These are phyloP conservation scores for Notothenia coriiceps DNA, from an alignment of 2,113 vertebrate species.

Conservation along the genomic window DNA sequence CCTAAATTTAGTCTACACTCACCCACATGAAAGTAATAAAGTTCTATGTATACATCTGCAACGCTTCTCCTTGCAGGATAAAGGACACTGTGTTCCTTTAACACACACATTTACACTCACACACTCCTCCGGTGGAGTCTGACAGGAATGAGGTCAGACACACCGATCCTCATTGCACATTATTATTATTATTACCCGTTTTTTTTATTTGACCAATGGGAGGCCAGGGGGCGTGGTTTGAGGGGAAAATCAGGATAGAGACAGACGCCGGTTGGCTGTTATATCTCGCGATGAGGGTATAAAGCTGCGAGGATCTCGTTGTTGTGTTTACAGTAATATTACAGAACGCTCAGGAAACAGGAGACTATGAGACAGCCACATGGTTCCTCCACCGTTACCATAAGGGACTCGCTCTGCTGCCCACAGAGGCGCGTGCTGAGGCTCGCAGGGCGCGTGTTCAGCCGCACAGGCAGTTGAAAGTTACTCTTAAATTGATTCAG, in stretches of 20 bases:
- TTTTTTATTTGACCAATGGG: conserved; percentile 89
- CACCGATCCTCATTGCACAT: conserved; percentile 96
- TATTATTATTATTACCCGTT: conserved; percentile 93
- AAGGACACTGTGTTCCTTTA: conserved; percentile 77
- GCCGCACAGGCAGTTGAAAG: conserved; percentile 84
- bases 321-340: conserved; percentile 88
- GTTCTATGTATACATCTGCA: conserved; percentile 61
- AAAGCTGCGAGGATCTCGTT: conserved; percentile 86
- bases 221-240: conserved; percentile 82
- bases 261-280: conserved; percentile 89
- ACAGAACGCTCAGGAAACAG: conserved; percentile 84
- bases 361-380: conserved; percentile 88
- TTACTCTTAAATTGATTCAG: conserved; percentile 39
- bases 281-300: conserved; percentile 87
- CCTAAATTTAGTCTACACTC: conserved; percentile 66
- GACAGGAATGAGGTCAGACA: conserved; percentile 99
- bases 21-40: conserved; percentile 67
- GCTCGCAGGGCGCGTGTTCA: conserved; percentile 79
- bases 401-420: conserved; percentile 70
- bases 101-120: conserved; percentile 35
- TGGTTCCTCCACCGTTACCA: conserved; percentile 82
- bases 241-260: conserved; percentile 87
- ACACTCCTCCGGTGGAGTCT: conserved; percentile 86
- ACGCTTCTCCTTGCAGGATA: conserved; percentile 33
- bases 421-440: conserved; percentile 59